Evolutionary conservation across 2,113 vertebrate genomes (phyloP).

Genomic region (Pelobates fuscus): DNA sequence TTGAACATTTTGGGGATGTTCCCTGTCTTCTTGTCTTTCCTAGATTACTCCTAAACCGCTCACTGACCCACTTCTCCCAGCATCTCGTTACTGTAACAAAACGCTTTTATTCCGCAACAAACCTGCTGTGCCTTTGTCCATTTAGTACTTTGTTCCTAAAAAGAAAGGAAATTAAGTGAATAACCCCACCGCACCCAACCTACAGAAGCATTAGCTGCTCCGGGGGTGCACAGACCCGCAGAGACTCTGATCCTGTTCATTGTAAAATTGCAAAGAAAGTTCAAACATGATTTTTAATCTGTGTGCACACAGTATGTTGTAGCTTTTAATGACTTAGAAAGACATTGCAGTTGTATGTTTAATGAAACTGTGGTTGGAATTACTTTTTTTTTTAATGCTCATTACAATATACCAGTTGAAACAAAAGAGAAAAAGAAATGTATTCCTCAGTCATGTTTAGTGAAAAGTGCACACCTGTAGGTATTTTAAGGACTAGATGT

Average conservation of each 20-base stretch:
- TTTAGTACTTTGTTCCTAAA: conserved; percentile 8
- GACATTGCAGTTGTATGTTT: too few relatives aligned
- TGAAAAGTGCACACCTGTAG: too few relatives aligned
- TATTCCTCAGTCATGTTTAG: too few relatives aligned
- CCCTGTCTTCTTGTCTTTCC: not conserved
- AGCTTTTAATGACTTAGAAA: too few relatives aligned
- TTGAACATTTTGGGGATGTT: too few relatives aligned
- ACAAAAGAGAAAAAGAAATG: too few relatives aligned
- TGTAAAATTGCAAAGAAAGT: not conserved
- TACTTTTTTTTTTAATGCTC: too few relatives aligned
- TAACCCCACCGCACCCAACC: conserved; percentile 4
- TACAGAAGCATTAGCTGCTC: conserved; percentile 31
- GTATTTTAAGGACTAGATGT: too few relatives aligned
- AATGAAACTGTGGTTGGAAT: too few relatives aligned
- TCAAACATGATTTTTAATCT: too few relatives aligned
- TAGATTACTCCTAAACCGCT: not conserved
- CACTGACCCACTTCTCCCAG: conserved; percentile 17
- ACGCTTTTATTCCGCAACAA: not conserved
- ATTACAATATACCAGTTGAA: too few relatives aligned
- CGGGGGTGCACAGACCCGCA: conserved; percentile 2
- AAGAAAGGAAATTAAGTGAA: conserved; percentile 16
- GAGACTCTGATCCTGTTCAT: not conserved
- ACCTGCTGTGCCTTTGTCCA: conserved; percentile 29
- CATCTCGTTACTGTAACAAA: conserved; percentile 11
- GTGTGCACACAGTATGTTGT: too few relatives aligned